These are phyloP conservation scores for Galaxias olidus DNA, from an alignment of 2,797 vertebrate species.

Conservation along the genomic window DNA sequence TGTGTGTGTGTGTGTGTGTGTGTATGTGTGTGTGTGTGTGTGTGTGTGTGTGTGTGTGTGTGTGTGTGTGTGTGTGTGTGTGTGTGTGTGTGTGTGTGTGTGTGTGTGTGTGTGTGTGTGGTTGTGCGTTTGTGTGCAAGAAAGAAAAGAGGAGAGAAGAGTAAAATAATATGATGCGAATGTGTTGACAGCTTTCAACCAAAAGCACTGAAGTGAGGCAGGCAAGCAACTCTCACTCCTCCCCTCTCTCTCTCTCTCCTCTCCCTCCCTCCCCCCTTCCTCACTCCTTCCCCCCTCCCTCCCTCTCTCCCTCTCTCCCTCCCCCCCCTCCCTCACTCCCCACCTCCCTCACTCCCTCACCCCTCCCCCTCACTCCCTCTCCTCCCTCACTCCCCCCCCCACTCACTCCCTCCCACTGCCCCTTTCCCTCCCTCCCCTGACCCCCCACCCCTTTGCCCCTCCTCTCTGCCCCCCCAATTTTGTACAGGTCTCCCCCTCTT, in stretches of 20 bases:
- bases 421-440: neutral
- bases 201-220: conserved; percentile 30
- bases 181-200: conserved; percentile 42
- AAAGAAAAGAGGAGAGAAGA: neutral
- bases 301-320: conserved; percentile 36
- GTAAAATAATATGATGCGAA: neutral
- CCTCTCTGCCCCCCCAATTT: conserved; percentile 41
- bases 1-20: too few species aligned
- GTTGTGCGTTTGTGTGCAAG: conserved; percentile 1
- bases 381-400: conserved; percentile 5
- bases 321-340: conserved; percentile 16
- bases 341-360: conserved; percentile 2
- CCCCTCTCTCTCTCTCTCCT: conserved; percentile 10
- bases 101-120: too few species aligned
- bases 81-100: too few species aligned
- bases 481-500: conserved; percentile 42
- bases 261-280: conserved; percentile 28
- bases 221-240: conserved; percentile 16
- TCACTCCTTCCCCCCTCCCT: conserved; percentile 33
- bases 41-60: too few species aligned
- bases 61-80: too few species aligned
- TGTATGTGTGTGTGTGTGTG: too few species aligned
- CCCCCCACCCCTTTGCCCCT: conserved; percentile 9
- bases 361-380: conserved; percentile 23
- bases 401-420: conserved; percentile 34